These are phyloP conservation scores for Nettapus auritus DNA, from an alignment of 2,113 vertebrate genomes.

Conservation along the genomic window DNA sequence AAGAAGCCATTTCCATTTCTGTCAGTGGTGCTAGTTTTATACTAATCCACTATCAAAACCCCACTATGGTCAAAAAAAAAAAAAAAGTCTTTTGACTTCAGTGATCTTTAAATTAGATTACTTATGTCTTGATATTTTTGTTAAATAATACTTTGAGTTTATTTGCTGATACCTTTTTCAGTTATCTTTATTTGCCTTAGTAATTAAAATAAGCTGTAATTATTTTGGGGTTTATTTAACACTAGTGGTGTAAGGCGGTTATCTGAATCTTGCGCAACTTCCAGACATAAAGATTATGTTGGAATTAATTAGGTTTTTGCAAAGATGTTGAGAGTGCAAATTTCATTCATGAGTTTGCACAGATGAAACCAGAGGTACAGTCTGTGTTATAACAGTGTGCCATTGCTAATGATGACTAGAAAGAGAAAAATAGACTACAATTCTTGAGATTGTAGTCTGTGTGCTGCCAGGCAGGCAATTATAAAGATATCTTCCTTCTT, in stretches of 20 bases:
- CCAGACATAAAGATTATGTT: neutral
- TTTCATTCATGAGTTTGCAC: neutral
- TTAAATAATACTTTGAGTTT: neutral
- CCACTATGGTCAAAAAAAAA: neutral
- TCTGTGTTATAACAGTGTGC: neutral
- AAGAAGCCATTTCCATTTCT: conserved; percentile 35
- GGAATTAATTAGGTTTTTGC: neutral
- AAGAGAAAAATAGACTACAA: neutral
- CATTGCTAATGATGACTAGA: neutral
- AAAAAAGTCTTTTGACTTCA: neutral
- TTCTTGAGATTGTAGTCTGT: neutral
- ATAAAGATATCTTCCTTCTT: neutral
- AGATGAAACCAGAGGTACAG: neutral
- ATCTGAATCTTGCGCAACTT: neutral
- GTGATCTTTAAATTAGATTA: neutral
- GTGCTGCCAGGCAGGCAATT: neutral
- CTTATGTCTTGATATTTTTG: neutral
- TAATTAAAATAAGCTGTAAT: neutral
- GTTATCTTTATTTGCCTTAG: neutral
- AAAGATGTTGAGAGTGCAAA: neutral
- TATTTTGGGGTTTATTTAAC: neutral
- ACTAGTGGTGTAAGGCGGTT: neutral
- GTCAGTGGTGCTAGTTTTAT: neutral
- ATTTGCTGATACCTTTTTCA: neutral
- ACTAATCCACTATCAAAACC: neutral